Evolutionary conservation across 2,797 vertebrate species (phyloP).

Genomic region (Centropyge bicolor): DNA sequence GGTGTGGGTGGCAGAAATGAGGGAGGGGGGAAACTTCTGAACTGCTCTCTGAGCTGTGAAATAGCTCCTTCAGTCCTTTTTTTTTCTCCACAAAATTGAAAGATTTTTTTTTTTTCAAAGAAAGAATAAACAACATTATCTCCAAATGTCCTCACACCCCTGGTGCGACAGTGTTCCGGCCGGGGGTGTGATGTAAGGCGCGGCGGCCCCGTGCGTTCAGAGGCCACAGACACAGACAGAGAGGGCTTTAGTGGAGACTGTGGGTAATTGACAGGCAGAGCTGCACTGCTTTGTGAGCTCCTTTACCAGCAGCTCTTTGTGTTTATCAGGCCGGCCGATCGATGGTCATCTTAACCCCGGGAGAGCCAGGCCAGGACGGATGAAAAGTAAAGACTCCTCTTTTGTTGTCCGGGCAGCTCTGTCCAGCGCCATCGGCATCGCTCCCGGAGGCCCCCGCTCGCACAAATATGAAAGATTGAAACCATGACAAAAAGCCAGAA

Average conservation of each 20-base stretch:
- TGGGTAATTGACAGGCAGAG: conserved; percentile 81
- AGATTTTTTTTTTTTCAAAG: conserved; percentile 35
- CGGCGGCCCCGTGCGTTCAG: conserved; percentile 24
- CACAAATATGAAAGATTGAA: conserved; percentile 70
- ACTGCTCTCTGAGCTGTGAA: conserved; percentile 48
- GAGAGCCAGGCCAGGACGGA: conserved; percentile 71
- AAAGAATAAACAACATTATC: conserved; percentile 47
- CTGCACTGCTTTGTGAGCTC: conserved; percentile 67
- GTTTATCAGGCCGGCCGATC: conserved; percentile 80
- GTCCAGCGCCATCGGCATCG: conserved; percentile 66
- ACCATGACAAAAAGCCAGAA: conserved; percentile 73
- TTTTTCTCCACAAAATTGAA: conserved; percentile 10
- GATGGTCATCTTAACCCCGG: conserved; percentile 77
- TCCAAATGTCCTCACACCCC: conserved; percentile 24
- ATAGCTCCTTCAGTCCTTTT: conserved; percentile 28
- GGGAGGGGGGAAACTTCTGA: conserved; percentile 58
- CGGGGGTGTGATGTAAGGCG: conserved; percentile 34
- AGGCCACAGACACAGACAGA: conserved; percentile 34
- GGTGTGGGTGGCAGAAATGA: conserved; percentile 58
- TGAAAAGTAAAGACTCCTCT: conserved; percentile 76
- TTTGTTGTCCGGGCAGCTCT: conserved; percentile 77
- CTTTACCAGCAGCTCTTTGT: conserved; percentile 72
- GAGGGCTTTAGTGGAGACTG: conserved; percentile 53
- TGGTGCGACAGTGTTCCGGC: conserved; percentile 18
- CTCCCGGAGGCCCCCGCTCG: conserved; percentile 61